phyloP scores from a whole-genome alignment of 2,797 vertebrate genomes.

The Austrolebias charrua region DNA sequence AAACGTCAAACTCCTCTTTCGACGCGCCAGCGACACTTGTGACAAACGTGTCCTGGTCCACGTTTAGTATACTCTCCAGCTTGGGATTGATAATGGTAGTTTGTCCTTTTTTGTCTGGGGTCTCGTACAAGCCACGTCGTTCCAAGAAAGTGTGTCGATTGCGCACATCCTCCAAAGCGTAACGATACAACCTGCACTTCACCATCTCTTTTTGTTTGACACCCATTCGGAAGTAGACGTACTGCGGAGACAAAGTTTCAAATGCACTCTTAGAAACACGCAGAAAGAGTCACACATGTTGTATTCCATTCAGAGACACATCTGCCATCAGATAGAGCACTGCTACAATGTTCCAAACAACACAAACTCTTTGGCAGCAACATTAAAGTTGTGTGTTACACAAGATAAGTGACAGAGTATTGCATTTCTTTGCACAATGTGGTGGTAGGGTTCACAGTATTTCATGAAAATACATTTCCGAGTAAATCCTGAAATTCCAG shows the following conservation, averaged over 20 bases:
- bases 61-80: conserved; percentile 79
- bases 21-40: conserved; percentile 76
- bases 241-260: conserved; percentile 74
- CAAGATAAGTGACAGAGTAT: background rate
- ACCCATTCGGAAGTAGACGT: conserved; percentile 94
- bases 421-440: background rate
- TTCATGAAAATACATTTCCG: no score
- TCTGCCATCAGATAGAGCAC: conserved; percentile 20
- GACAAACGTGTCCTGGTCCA: conserved; percentile 80
- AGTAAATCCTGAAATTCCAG: no score
- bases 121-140: conserved; percentile 87
- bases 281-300: background rate
- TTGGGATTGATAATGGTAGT: conserved; percentile 82
- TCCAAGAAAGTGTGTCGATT: conserved; percentile 89
- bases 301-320: background rate
- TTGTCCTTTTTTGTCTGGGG: conserved; percentile 90
- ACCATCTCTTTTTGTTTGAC: conserved; percentile 85
- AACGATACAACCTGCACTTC: conserved; percentile 79
- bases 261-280: background rate
- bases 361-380: background rate
- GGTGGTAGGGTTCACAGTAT: background rate
- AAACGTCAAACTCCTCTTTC: conserved; percentile 85
- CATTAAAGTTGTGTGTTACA: background rate
- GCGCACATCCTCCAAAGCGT: conserved; percentile 79
- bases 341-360: background rate